Conservation (phyloP, 1,140 invertebrate genomes). For the Pogonomyrmex barbatus region DNA sequence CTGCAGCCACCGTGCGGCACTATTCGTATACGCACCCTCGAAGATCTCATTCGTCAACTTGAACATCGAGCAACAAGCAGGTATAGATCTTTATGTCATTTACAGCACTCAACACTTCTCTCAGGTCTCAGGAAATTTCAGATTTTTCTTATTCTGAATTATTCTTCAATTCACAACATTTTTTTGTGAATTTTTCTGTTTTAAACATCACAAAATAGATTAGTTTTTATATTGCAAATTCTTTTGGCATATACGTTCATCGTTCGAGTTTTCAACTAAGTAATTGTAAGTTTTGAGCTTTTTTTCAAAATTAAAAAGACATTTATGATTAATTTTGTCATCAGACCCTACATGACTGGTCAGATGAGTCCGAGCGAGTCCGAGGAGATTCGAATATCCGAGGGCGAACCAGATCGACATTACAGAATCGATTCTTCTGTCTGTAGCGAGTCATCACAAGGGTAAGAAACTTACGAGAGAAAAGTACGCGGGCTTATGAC, state of each 20-base stretch:
- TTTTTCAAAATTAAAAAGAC: not conserved
- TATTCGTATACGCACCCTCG: conserved; percentile 94
- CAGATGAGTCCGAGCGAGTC: conserved; percentile 96
- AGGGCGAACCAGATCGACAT: conserved; percentile 95
- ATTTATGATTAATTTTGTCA: not conserved
- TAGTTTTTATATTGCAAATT: not conserved
- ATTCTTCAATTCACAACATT: not conserved
- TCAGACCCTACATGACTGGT: conserved; percentile 41
- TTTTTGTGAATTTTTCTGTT: not conserved
- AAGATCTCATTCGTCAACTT: conserved; percentile 95
- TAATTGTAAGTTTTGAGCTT: not conserved
- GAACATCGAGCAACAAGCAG: conserved; percentile 93
- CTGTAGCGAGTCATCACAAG: conserved; percentile 91
- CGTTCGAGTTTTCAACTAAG: not conserved
- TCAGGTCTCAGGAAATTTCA: not conserved
- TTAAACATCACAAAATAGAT: not conserved
- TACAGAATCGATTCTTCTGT: conserved; percentile 94
- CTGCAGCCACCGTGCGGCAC: conserved; percentile 90
- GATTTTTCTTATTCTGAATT: not conserved
- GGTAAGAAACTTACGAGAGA: conserved; percentile 85
- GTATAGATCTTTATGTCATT: not conserved
- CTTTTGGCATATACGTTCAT: not conserved
- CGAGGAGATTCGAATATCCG: conserved; percentile 96
- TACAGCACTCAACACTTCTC: not conserved
- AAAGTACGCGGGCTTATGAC: conserved; percentile 26